phyloP scores from a whole-genome alignment of 2,888 invertebrate species.

The Ochropleura plecta region DNA sequence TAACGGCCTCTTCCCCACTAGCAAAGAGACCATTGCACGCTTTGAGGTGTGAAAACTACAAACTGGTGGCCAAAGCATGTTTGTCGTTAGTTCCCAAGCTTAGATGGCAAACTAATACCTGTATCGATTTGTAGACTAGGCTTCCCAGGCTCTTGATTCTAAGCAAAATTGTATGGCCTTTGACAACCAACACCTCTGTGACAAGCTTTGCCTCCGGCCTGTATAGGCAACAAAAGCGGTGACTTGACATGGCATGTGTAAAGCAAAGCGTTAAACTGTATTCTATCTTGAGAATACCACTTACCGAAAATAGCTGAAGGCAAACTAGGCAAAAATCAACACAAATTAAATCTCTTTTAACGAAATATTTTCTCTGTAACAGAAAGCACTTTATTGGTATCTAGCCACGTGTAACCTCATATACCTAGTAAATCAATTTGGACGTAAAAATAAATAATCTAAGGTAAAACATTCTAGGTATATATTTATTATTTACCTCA shows the following conservation, averaged over 20 bases:
- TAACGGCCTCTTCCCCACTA: neutral
- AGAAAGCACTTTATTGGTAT: slow-evolving; percentile 18
- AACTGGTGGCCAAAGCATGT: neutral
- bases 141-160: slow-evolving; percentile 3
- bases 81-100: neutral
- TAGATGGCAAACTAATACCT: neutral
- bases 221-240: neutral
- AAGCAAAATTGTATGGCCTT: slow-evolving; percentile 11
- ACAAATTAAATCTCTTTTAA: neutral
- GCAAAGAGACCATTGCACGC: neutral
- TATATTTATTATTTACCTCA: slow-evolving; percentile 66
- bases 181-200: slow-evolving; percentile 29
- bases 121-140: slow-evolving; percentile 11
- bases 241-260: neutral
- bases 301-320: neutral
- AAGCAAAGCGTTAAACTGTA: neutral
- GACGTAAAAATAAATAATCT: slow-evolving; percentile 24
- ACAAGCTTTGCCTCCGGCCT: neutral
- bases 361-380: neutral
- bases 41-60: neutral
- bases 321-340: neutral
- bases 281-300: neutral
- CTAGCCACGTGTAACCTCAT: slow-evolving; percentile 6
- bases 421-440: slow-evolving; percentile 17
- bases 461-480: slow-evolving; percentile 38